phyloP scores from a whole-genome alignment of 1,140 invertebrate species.

The Apolygus lucorum region DNA sequence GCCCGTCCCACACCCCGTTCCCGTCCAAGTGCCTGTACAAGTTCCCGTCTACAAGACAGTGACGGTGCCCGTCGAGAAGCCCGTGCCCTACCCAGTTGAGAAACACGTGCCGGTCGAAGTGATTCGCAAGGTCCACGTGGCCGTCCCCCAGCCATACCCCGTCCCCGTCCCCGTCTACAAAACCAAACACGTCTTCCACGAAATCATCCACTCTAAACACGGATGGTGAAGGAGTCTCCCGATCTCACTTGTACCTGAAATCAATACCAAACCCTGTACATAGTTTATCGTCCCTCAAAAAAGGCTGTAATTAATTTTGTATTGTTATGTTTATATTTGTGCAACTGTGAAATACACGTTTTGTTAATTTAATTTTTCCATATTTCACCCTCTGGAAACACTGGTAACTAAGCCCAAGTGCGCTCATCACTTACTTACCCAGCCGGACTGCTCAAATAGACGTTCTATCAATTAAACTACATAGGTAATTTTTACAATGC shows the following conservation, averaged over 20 bases:
- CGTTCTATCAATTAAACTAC: too few relatives aligned
- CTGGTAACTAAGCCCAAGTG: too few relatives aligned
- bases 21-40: neutral
- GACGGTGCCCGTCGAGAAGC: constrained; percentile 16
- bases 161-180: constrained; percentile 9
- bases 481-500: too few relatives aligned
- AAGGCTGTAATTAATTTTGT: too few relatives aligned
- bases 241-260: constrained; percentile 4
- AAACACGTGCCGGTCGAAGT: constrained; percentile 10
- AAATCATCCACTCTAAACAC: constrained; percentile 11
- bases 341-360: too few relatives aligned
- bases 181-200: constrained; percentile 18
- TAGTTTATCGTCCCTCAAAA: too few relatives aligned
- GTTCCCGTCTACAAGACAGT: constrained; percentile 17
- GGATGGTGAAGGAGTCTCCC: neutral
- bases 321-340: too few relatives aligned
- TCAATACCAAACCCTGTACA: neutral
- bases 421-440: too few relatives aligned
- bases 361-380: too few relatives aligned
- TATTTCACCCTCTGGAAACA: too few relatives aligned
- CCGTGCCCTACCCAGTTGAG: constrained; percentile 13
- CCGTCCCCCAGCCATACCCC: constrained; percentile 6
- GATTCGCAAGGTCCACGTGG: neutral
- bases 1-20: neutral
- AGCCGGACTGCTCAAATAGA: too few relatives aligned